A percentile compares a stretch with the other conserved stretches of the same genome.
These are phyloP conservation scores for Odocoileus hemionus DNA, from an alignment of 2,113 vertebrate genomes.

Conservation along the genomic window DNA sequence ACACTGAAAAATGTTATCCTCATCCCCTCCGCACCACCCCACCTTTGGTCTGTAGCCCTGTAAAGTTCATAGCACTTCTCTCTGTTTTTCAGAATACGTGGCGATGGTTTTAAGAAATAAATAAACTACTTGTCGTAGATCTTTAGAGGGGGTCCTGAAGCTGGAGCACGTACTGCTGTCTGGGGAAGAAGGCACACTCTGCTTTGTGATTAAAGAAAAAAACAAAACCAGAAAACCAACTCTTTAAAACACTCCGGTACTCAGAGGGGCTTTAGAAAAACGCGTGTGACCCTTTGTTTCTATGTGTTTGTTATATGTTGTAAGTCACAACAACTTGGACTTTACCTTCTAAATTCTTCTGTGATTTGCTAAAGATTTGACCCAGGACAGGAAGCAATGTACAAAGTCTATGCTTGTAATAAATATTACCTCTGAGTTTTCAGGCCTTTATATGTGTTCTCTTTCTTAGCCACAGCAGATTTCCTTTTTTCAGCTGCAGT, in stretches of 20 bases:
- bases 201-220: background rate
- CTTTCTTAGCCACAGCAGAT: background rate
- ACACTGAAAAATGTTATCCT: background rate
- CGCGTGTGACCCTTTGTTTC: background rate
- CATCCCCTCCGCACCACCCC: background rate
- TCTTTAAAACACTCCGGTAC: background rate
- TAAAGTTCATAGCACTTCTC: background rate
- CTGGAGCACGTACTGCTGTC: background rate
- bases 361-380: conserved; percentile 12
- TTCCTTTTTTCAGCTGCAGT: background rate
- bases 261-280: background rate
- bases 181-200: background rate
- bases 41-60: background rate
- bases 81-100: conserved; percentile 9
- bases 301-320: background rate
- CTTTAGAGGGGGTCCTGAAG: background rate
- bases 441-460: background rate
- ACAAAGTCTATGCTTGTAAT: background rate
- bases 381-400: background rate
- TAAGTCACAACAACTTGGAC: background rate
- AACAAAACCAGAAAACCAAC: background rate
- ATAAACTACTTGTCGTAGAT: background rate
- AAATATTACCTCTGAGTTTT: background rate
- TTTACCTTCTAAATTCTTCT: conserved; percentile 26
- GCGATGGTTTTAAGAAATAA: background rate